phyloP scores from a whole-genome alignment of 2,888 invertebrate genomes.

The Chorisops tibialis region DNA sequence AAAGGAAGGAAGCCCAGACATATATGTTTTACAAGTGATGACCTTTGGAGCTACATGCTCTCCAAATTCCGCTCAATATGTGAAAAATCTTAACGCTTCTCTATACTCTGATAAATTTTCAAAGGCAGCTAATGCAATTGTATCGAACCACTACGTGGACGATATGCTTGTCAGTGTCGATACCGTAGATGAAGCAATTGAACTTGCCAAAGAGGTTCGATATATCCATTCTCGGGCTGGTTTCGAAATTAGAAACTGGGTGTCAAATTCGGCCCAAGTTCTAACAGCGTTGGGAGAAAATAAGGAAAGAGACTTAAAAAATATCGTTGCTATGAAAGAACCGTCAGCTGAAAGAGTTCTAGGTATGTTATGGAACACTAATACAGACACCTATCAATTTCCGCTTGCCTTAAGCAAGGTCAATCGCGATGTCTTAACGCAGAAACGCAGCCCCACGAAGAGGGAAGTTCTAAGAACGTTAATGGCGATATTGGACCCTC shows the following conservation, averaged over 20 bases:
- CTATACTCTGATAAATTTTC: too few species aligned
- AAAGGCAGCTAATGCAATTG: slow-evolving; percentile 36
- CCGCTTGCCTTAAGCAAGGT: background rate
- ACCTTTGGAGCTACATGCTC: slow-evolving; percentile 35
- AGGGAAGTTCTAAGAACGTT: background rate
- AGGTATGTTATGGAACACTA: background rate
- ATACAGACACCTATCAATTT: background rate
- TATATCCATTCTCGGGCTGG: slow-evolving; percentile 29
- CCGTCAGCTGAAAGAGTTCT: background rate
- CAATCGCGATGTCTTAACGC: background rate
- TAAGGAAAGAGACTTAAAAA: background rate
- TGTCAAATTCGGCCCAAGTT: slow-evolving; percentile 34
- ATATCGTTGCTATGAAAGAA: background rate
- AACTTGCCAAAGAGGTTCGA: slow-evolving; percentile 28
- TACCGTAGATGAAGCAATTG: slow-evolving; percentile 34
- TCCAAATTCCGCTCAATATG: slow-evolving; percentile 30
- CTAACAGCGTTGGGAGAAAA: background rate
- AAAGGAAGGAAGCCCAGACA: slow-evolving; percentile 27
- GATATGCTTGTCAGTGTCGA: slow-evolving; percentile 38
- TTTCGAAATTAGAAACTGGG: slow-evolving; percentile 35
- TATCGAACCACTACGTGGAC: slow-evolving; percentile 40
- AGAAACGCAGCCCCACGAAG: background rate
- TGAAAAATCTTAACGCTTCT: too few species aligned
- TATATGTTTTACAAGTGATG: slow-evolving; percentile 33
- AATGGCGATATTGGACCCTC: too few species aligned